Evolutionary conservation across 2,888 invertebrate genomes (phyloP).

Genomic region (Drosophila mettleri): DNA sequence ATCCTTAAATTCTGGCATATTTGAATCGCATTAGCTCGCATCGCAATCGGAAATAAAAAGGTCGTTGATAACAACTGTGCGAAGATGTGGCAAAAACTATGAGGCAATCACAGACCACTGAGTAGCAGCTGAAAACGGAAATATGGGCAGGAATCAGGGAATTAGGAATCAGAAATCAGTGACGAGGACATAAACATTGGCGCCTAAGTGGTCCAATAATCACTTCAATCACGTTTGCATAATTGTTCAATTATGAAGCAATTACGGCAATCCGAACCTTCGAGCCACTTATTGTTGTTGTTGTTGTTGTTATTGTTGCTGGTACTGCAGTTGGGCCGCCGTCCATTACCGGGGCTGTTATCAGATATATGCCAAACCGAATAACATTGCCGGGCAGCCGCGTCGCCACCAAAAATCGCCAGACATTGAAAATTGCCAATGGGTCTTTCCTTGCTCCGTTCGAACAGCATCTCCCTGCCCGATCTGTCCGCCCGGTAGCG

Average conservation of each 20-base stretch:
- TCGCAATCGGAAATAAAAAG: background rate
- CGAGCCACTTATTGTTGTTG: constrained; percentile 33
- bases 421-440: constrained; percentile 51
- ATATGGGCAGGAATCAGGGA: constrained; percentile 33
- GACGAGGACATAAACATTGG: constrained; percentile 59
- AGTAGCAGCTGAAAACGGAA: constrained; percentile 31
- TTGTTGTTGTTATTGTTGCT: constrained; percentile 12
- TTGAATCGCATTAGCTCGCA: constrained; percentile 5
- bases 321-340: constrained; percentile 18
- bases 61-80: background rate
- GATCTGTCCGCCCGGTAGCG: too few relatives aligned
- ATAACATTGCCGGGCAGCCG: constrained; percentile 62
- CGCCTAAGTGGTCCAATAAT: constrained; percentile 75
- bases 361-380: constrained; percentile 74
- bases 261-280: constrained; percentile 64
- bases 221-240: constrained; percentile 81
- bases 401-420: constrained; percentile 66
- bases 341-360: constrained; percentile 60
- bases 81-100: constrained; percentile 3
- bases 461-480: background rate
- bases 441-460: constrained; percentile 16
- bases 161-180: constrained; percentile 24
- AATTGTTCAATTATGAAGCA: constrained; percentile 80
- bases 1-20: background rate
- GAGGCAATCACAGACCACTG: constrained; percentile 9